phyloP scores from a whole-genome alignment of 1,140 invertebrate genomes.

The Cyclargus thomasi region DNA sequence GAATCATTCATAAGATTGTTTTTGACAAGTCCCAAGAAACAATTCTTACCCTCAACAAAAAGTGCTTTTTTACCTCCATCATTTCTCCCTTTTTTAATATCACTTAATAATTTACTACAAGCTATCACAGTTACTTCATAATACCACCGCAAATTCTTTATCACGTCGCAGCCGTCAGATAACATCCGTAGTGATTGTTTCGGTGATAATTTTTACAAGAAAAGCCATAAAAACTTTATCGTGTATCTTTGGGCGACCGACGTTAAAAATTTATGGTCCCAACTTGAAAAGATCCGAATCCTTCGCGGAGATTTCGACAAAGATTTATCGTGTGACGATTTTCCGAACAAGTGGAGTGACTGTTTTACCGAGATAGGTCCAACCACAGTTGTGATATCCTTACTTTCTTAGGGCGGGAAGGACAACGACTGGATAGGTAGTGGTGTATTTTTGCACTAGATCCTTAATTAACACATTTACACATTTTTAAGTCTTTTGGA shows the following conservation, averaged over 20 bases:
- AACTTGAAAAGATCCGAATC: slow-evolving; percentile 1
- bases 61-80: no score
- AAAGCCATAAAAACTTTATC: slow-evolving; percentile 3
- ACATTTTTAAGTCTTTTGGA: no score
- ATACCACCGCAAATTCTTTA: neutral
- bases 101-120: no score
- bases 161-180: neutral
- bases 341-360: neutral
- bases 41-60: no score
- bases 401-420: no score
- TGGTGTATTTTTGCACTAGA: no score
- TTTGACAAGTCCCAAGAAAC: no score
- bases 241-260: neutral
- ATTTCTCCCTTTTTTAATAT: no score
- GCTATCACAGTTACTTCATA: neutral
- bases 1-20: no score
- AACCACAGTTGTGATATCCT: neutral
- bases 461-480: no score
- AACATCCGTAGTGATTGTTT: neutral
- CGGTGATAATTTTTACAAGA: slow-evolving; percentile 1
- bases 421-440: no score
- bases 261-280: neutral
- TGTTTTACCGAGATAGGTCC: neutral
- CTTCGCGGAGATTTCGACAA: neutral
- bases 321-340: slow-evolving; percentile 1